These are phyloP conservation scores for Chalcosyrphus nemorum DNA, from an alignment of 2,888 invertebrate genomes.

Conservation along the genomic window DNA sequence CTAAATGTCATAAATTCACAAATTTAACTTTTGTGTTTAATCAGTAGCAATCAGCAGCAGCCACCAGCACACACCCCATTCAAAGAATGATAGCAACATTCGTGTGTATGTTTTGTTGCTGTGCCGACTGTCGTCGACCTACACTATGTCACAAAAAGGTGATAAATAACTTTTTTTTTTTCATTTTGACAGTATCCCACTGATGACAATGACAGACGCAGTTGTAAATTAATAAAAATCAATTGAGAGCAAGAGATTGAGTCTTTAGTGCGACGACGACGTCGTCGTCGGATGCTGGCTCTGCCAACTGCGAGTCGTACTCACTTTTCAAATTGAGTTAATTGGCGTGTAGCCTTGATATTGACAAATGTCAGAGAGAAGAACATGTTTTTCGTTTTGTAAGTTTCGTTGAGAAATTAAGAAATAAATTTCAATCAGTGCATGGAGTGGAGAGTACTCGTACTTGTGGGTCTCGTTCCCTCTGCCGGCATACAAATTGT, in stretches of 20 bases:
- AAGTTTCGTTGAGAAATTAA: constrained; percentile 80
- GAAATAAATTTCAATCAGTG: constrained; percentile 81
- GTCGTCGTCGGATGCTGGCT: too few species aligned
- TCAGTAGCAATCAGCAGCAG: constrained; percentile 59
- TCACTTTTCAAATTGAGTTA: constrained; percentile 29
- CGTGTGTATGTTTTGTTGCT: constrained; percentile 18
- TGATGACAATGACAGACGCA: constrained; percentile 49
- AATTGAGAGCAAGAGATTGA: constrained; percentile 54
- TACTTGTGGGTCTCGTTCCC: constrained; percentile 4
- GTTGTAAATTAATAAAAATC: constrained; percentile 70
- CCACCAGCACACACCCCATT: constrained; percentile 36
- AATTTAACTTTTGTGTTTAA: constrained; percentile 60
- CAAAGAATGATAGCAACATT: constrained; percentile 10
- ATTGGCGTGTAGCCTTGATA: constrained; percentile 58
- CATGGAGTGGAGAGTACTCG: constrained; percentile 7
- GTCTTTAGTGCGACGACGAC: constrained; percentile 19
- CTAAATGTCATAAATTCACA: constrained; percentile 62
- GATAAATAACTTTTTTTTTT: constrained; percentile 36
- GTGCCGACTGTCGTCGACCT: constrained; percentile 6
- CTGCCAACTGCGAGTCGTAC: too few species aligned
- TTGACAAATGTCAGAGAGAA: constrained; percentile 46
- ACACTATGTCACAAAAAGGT: constrained; percentile 37
- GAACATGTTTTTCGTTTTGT: background rate
- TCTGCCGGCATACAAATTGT: constrained; percentile 77
- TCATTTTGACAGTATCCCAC: constrained; percentile 11